phyloP scores from a whole-genome alignment of 2,797 vertebrate species.

The Salmo trutta region DNA sequence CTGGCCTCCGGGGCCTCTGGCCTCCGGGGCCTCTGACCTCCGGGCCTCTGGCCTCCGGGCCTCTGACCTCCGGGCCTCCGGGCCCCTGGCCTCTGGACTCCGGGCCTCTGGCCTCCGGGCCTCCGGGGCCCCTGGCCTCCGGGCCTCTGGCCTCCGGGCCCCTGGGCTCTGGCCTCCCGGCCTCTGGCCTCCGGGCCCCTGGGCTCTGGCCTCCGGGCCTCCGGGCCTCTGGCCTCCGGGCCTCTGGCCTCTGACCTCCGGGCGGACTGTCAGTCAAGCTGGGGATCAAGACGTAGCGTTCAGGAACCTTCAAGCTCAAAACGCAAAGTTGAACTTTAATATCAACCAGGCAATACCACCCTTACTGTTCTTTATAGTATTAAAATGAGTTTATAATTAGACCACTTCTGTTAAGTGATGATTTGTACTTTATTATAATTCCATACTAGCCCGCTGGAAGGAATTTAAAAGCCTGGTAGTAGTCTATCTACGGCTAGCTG shows the following conservation, averaged over 20 bases:
- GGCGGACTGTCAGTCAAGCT: constrained; percentile 12
- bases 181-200: constrained; percentile 8
- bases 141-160: no score
- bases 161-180: constrained; percentile 17
- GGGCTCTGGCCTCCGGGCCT: background rate
- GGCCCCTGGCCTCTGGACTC: constrained; percentile 3
- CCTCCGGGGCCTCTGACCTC: background rate
- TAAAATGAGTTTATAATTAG: constrained; percentile 42
- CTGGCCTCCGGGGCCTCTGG: background rate
- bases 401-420: constrained; percentile 40
- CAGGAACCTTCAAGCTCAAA: constrained; percentile 45
- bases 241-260: background rate
- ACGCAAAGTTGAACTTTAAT: constrained; percentile 26
- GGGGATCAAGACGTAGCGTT: constrained; percentile 29
- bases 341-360: constrained; percentile 70
- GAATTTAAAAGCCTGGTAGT: constrained; percentile 5
- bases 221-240: constrained; percentile 5
- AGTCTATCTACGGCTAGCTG: constrained; percentile 7
- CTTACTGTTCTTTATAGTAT: constrained; percentile 31
- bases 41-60: constrained; percentile 4
- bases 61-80: constrained; percentile 10
- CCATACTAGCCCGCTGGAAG: constrained; percentile 6
- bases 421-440: constrained; percentile 47
- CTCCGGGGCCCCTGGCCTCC: constrained; percentile 14
- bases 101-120: no score